Evolutionary conservation across 2,797 vertebrate species (phyloP), one percentile per base, ranked within the genome.

Genomic region (Sparus aurata): DNA sequence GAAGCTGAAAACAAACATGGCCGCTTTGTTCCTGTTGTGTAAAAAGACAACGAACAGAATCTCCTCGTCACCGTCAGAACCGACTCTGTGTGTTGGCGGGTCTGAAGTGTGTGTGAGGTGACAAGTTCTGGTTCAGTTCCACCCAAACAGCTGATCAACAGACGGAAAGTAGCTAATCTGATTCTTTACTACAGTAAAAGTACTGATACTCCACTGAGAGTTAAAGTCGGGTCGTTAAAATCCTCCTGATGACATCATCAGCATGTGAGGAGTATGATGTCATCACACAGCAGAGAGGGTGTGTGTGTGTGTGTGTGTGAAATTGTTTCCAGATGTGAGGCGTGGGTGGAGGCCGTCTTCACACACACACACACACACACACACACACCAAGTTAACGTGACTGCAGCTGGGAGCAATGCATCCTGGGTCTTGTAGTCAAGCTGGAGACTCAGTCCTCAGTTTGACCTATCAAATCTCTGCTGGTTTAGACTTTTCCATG

Each of bases 321-420:
- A 54, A 87, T 85, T 50, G 65, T 11, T 78, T 85, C 83, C 85
- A 87, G 87, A 87, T 89, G 83, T 61, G 60, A 55, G 25, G 57
- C 15, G 58, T 63, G 77, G 82, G 55, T 6, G 68, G 60, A 69
- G 57, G 45, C 10, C 11, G 4, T n/a, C 22, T 16, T 5, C 38
- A 13, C 54, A 17, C 47, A n/a, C 30, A 59, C 67, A 59, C 50
- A 70, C 74, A 69, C 38, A 12, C 71, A 64, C 38, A 55, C 53
- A 46, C 27, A 30, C 27, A 30, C 27, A 30, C 27, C 27, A 27
- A 27, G 54, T 17, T 27, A 1, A 17, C 20, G 2, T 12, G 54
- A 34, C 18, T 18, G 27, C 4, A 34, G 57, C 10, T 20, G 27
- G 4, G 27, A 58, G 30, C 57, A 59, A 38, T 59, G 57, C 3